phyloP scores from a whole-genome alignment of 1,140 invertebrate species.

The Apis cerana region DNA sequence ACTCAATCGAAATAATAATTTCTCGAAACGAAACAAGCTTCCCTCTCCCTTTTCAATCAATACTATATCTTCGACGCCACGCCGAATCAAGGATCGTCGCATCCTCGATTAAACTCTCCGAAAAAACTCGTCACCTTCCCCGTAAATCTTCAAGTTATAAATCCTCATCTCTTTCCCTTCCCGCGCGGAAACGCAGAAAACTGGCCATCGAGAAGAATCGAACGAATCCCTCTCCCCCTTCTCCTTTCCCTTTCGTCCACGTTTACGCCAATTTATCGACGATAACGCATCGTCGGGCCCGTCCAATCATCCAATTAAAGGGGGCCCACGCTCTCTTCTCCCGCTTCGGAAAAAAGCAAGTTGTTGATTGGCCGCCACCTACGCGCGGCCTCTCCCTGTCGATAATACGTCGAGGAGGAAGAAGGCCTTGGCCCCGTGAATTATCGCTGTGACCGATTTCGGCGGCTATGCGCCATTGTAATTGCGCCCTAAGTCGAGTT shows the following conservation, averaged over 20 bases:
- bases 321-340: constrained; percentile 56
- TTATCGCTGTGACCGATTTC: constrained; percentile 32
- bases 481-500: constrained; percentile 21
- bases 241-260: constrained; percentile 9
- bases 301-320: constrained; percentile 67
- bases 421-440: constrained; percentile 36
- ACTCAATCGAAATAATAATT: no score
- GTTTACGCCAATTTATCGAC: constrained; percentile 57
- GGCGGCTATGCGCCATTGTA: neutral
- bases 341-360: constrained; percentile 52
- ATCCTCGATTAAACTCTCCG: no score
- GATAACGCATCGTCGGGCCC: constrained; percentile 54
- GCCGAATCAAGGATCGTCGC: no score
- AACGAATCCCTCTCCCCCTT: neutral
- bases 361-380: constrained; percentile 62
- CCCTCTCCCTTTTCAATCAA: no score
- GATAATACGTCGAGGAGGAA: constrained; percentile 35
- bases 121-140: no score
- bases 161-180: neutral
- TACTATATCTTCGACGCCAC: no score
- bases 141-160: no score
- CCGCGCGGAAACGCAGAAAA: neutral
- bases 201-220: neutral
- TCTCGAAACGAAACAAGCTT: no score
- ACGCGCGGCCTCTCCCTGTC: constrained; percentile 27